Evolutionary conservation across 2,888 invertebrate species (phyloP).

Genomic region (Erannis defoliaria): DNA sequence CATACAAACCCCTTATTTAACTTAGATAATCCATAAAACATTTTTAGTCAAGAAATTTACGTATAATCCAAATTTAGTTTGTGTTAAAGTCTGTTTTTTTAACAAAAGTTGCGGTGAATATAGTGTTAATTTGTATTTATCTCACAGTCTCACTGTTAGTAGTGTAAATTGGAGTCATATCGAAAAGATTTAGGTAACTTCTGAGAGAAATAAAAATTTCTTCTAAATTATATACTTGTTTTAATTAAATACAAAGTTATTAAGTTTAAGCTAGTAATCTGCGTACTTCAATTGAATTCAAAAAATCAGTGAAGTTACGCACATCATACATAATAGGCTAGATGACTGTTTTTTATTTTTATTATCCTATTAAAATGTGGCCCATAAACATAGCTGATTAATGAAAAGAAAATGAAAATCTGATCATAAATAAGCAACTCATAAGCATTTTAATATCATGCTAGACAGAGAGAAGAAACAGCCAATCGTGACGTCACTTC

Average conservation of each 20-base stretch:
- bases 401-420: no score
- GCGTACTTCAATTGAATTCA: no score
- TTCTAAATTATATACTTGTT: slow-evolving; percentile 55
- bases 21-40: not conserved
- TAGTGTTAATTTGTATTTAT: slow-evolving; percentile 52
- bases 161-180: slow-evolving; percentile 78
- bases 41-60: not conserved
- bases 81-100: slow-evolving; percentile 24
- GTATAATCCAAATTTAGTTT: not conserved
- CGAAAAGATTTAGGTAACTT: slow-evolving; percentile 80
- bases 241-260: slow-evolving; percentile 35
- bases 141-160: slow-evolving; percentile 60
- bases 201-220: slow-evolving; percentile 81
- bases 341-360: no score
- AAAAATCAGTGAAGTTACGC: not conserved
- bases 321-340: no score
- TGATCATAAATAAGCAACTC: no score
- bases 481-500: no score
- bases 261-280: not conserved
- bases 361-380: no score
- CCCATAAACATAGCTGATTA: no score
- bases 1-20: slow-evolving; percentile 2
- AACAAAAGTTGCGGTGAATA: slow-evolving; percentile 21
- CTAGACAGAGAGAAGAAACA: no score
- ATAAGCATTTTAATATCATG: no score